Evolutionary conservation across 2,888 invertebrate species (phyloP).

Genomic region (Epirrhoe tristata): DNA sequence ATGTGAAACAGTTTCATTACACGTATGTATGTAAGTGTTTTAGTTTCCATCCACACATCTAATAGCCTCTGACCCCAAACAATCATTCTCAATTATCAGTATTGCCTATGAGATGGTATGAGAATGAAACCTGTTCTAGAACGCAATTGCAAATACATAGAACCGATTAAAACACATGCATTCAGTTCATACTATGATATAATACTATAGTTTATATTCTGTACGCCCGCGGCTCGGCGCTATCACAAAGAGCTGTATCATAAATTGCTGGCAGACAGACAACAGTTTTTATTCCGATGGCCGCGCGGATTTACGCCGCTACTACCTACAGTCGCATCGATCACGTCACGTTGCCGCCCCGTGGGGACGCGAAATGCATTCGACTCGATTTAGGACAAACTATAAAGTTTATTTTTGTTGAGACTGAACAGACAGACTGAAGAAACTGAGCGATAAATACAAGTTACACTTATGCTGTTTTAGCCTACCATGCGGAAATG

Average conservation of each 20-base stretch:
- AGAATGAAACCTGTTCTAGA: constrained; percentile 14
- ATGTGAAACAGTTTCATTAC: background rate
- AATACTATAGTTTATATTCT: constrained; percentile 20
- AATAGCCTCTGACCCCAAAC: constrained; percentile 22
- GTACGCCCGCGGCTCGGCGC: constrained; percentile 31
- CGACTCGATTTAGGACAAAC: constrained; percentile 45
- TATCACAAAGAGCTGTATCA: constrained; percentile 60
- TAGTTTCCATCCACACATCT: constrained; percentile 13
- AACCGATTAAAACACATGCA: constrained; percentile 27
- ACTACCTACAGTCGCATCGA: constrained; percentile 48
- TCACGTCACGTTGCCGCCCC: constrained; percentile 54
- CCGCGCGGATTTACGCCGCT: constrained; percentile 50
- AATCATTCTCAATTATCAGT: constrained; percentile 23
- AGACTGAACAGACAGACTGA: constrained; percentile 7
- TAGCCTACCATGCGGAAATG: constrained; percentile 8
- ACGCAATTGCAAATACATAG: constrained; percentile 24
- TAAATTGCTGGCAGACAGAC: constrained; percentile 56
- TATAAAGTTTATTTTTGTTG: constrained; percentile 36
- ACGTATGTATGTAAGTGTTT: background rate
- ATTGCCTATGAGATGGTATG: constrained; percentile 13
- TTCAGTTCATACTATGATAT: constrained; percentile 20
- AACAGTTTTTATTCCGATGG: constrained; percentile 56
- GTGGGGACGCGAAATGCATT: constrained; percentile 51
- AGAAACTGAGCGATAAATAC: constrained; percentile 14
- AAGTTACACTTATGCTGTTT: constrained; percentile 14